Conservation (phyloP, 37 sponge, comb jelly and placozoan species). For the Chondrosia reniformis region DNA sequence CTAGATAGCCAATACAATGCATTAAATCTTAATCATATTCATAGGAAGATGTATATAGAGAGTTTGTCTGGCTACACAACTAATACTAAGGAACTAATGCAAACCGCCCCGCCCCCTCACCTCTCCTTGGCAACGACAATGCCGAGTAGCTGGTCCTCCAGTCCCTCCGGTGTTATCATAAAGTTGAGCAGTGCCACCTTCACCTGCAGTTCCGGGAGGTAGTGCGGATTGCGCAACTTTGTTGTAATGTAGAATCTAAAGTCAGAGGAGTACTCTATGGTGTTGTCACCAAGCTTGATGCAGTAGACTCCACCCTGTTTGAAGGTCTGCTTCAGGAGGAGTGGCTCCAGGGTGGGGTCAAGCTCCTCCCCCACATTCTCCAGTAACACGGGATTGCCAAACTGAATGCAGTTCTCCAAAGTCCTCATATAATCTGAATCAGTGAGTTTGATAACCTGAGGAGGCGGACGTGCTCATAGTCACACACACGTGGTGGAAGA, state of each 20-base stretch:
- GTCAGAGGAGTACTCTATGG: conserved; percentile 93
- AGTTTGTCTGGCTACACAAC: neutral
- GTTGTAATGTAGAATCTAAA: conserved; percentile 96
- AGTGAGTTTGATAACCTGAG: conserved; percentile 90
- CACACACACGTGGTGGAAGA: too few species aligned
- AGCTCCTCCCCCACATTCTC: conserved; percentile 99
- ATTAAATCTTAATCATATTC: neutral
- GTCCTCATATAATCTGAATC: conserved; percentile 94
- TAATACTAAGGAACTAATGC: neutral
- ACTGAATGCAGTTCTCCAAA: conserved; percentile 98
- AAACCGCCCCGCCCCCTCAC: conserved; percentile 10
- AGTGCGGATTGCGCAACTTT: conserved; percentile 98
- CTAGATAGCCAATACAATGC: conserved; percentile 25
- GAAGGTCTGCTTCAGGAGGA: conserved; percentile 97
- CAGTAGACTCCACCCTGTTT: conserved; percentile 98
- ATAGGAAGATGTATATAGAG: neutral
- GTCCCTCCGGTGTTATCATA: conserved; percentile 99
- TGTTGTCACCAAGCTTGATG: conserved; percentile 95
- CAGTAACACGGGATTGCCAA: conserved; percentile 93
- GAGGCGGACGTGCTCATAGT: neutral
- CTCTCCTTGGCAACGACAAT: conserved; percentile 98
- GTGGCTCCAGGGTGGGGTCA: conserved; percentile 96
- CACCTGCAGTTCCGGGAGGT: conserved; percentile 94
- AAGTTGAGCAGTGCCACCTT: conserved; percentile 97
- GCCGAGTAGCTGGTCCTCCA: conserved; percentile 97